phyloP scores from a whole-genome alignment of 2,888 invertebrate species.

The Leucophenga montana region DNA sequence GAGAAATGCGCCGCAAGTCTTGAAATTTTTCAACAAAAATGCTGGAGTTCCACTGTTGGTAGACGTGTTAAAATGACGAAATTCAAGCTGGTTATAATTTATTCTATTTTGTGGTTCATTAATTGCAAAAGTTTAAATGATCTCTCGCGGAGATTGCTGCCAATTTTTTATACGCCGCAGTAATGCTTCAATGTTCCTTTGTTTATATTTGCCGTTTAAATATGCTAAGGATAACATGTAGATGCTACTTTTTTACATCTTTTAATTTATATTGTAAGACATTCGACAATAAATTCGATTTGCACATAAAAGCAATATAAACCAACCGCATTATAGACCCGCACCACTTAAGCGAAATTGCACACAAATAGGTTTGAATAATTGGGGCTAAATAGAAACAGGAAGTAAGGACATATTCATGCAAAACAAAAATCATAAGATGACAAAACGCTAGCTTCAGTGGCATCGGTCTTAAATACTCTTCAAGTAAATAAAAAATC shows the following conservation, averaged over 20 bases:
- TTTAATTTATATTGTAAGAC: too few relatives aligned
- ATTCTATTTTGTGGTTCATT: slow-evolving; percentile 48
- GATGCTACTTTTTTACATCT: background rate
- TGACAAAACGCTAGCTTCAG: too few relatives aligned
- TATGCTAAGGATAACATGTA: background rate
- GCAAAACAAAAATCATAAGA: too few relatives aligned
- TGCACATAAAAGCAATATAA: background rate
- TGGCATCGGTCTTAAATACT: too few relatives aligned
- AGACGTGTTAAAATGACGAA: slow-evolving; percentile 19
- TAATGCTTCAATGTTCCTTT: too few relatives aligned
- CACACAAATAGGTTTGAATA: slow-evolving; percentile 13
- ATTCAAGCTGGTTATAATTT: slow-evolving; percentile 27
- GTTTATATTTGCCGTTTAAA: background rate
- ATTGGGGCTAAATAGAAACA: background rate
- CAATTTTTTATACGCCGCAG: too few relatives aligned
- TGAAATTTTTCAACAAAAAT: slow-evolving; percentile 1
- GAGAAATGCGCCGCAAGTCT: slow-evolving; percentile 20
- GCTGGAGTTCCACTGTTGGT: background rate
- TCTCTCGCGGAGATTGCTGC: background rate
- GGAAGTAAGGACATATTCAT: background rate
- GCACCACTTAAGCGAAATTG: background rate
- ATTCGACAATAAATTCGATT: slow-evolving; percentile 14
- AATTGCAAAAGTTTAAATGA: slow-evolving; percentile 34
- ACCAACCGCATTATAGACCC: background rate
- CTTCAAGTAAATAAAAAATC: too few relatives aligned